Evolutionary conservation across 2,797 vertebrate genomes (phyloP).

Genomic region (Melanotaenia pygmaea): DNA sequence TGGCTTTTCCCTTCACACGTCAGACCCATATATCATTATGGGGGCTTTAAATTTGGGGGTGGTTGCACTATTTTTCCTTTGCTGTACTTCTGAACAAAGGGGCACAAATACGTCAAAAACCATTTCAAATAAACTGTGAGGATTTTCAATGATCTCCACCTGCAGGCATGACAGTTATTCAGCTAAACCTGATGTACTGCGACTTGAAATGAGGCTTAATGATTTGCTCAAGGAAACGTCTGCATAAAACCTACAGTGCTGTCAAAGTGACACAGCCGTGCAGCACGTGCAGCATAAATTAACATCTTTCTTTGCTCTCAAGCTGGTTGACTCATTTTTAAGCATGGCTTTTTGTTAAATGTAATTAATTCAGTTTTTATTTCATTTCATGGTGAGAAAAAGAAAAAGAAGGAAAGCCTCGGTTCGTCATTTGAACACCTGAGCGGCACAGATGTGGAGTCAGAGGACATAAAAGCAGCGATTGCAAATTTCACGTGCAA

Average conservation of each 20-base stretch:
- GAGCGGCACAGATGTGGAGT: conserved; percentile 90
- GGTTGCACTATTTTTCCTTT: conserved; percentile 25
- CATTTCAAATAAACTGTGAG: conserved; percentile 58
- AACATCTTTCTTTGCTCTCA: not conserved
- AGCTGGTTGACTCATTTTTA: conserved; percentile 20
- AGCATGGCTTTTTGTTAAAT: conserved; percentile 22
- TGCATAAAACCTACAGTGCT: conserved; percentile 42
- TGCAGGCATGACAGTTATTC: conserved; percentile 64
- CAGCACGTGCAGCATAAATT: conserved; percentile 60
- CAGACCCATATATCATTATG: conserved; percentile 70
- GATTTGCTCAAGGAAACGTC: conserved; percentile 55
- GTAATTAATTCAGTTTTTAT: conserved; percentile 46
- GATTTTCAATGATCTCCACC: conserved; percentile 67
- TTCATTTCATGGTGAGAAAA: conserved; percentile 43
- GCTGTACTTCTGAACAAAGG: conserved; percentile 55
- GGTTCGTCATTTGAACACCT: conserved; percentile 87
- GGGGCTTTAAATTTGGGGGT: conserved; percentile 49
- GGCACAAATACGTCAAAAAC: conserved; percentile 62
- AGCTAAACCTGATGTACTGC: conserved; percentile 58
- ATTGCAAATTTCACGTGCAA: conserved; percentile 90
- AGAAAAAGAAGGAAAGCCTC: conserved; percentile 34
- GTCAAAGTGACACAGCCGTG: conserved; percentile 58
- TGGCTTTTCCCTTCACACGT: conserved; percentile 60
- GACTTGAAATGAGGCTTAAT: conserved; percentile 70
- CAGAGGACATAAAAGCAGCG: conserved; percentile 83